Conservation (phyloP, 2,797 vertebrate genomes). For the Sebastolobus alascanus region DNA sequence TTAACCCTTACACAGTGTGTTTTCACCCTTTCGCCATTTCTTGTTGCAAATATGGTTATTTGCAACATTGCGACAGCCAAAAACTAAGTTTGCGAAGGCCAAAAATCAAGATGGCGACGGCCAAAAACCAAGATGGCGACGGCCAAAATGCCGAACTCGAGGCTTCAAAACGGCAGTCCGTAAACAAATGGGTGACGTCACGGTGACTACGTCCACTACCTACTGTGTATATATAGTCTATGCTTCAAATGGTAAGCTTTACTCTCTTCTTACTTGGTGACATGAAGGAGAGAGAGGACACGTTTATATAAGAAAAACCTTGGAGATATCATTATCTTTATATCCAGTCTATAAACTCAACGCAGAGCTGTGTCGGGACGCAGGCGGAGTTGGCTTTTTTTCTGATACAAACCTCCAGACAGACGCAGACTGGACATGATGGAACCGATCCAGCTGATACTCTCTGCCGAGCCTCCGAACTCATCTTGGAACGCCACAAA, state of each 20-base stretch:
- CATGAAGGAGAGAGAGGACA: background rate
- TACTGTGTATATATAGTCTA: too few species aligned
- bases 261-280: background rate
- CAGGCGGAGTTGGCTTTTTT: background rate
- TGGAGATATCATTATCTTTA: background rate
- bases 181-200: too few species aligned
- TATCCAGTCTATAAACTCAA: background rate
- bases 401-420: constrained; percentile 85
- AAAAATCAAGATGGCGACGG: too few species aligned
- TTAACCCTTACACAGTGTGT: too few species aligned
- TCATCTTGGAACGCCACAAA: constrained; percentile 95
- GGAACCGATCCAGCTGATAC: constrained; percentile 95
- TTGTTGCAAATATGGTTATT: too few species aligned
- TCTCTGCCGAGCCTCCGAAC: constrained; percentile 91
- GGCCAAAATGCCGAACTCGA: too few species aligned
- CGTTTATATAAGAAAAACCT: background rate
- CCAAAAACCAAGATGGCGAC: too few species aligned
- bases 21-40: too few species aligned
- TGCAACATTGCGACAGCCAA: too few species aligned
- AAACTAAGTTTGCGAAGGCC: too few species aligned
- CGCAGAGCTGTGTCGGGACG: background rate
- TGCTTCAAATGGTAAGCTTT: background rate
- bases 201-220: too few species aligned
- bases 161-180: too few species aligned
- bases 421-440: constrained; percentile 94